phyloP scores from a whole-genome alignment of 1,140 invertebrate genomes.

The Drosophila parabipectinata region DNA sequence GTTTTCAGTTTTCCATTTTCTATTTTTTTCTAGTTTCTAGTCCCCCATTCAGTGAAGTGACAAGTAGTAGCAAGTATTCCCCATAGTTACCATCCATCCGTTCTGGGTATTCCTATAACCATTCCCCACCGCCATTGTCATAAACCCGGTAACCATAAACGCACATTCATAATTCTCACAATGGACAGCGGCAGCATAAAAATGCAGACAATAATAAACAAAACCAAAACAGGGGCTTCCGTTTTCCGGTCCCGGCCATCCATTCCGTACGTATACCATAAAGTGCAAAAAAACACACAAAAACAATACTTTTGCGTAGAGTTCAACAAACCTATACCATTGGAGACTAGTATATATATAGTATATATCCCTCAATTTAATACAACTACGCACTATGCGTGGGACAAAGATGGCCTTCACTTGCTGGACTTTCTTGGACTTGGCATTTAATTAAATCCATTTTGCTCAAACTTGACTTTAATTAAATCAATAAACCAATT shows the following conservation, averaged over 20 bases:
- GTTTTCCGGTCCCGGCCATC: conserved; percentile 57
- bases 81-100: neutral
- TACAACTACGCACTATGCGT: conserved; percentile 33
- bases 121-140: neutral
- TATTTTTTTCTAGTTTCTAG: conserved; percentile 10
- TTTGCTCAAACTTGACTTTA: conserved; percentile 55
- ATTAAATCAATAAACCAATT: conserved; percentile 68
- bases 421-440: conserved; percentile 10
- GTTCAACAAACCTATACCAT: conserved; percentile 34
- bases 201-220: conserved; percentile 58
- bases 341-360: neutral
- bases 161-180: conserved; percentile 63
- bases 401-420: conserved; percentile 46
- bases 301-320: neutral
- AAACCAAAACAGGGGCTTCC: conserved; percentile 72
- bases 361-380: neutral
- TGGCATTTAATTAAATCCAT: conserved; percentile 67
- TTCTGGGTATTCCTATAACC: neutral
- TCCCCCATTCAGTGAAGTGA: neutral
- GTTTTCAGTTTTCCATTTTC: neutral
- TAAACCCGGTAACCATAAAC: conserved; percentile 31
- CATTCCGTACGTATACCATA: conserved; percentile 12
- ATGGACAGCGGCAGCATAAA: conserved; percentile 48
- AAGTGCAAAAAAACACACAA: too few relatives aligned
- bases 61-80: neutral